Evolutionary conservation across 2,113 vertebrate genomes (phyloP).

Genomic region (Passer domesticus): DNA sequence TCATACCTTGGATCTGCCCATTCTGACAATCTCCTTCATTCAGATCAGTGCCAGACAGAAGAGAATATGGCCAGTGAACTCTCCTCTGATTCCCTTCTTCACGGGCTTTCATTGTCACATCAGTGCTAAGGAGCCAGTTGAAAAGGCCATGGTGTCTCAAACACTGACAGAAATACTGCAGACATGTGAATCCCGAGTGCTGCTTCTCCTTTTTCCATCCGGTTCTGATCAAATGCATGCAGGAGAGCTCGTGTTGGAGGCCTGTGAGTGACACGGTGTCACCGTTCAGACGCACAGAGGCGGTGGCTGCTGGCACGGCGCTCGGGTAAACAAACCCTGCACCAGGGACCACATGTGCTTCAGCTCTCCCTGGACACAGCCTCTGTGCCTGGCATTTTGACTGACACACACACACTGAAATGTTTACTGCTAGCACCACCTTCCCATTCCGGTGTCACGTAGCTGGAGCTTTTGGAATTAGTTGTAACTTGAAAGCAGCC

Average conservation of each 20-base stretch:
- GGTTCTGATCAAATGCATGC: background rate
- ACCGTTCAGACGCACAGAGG: background rate
- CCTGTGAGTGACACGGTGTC: background rate
- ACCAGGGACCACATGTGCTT: background rate
- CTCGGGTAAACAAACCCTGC: background rate
- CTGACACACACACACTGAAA: background rate
- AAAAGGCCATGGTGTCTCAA: background rate
- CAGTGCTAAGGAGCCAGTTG: background rate
- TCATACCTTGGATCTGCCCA: background rate
- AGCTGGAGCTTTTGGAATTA: background rate
- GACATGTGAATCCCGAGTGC: background rate
- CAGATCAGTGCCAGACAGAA: background rate
- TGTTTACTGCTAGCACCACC: background rate
- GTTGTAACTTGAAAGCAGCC: background rate
- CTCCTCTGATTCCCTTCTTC: background rate
- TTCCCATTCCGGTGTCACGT: background rate
- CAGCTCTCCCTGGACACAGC: background rate
- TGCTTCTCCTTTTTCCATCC: background rate
- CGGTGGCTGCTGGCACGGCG: accelerated
- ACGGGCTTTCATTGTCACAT: background rate
- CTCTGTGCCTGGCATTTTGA: background rate
- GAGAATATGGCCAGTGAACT: background rate
- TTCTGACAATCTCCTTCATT: background rate
- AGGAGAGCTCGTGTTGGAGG: background rate
- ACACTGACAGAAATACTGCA: background rate